Evolutionary conservation across 1,140 invertebrate genomes (phyloP).

Genomic region (Atopsyche davidsoni): DNA sequence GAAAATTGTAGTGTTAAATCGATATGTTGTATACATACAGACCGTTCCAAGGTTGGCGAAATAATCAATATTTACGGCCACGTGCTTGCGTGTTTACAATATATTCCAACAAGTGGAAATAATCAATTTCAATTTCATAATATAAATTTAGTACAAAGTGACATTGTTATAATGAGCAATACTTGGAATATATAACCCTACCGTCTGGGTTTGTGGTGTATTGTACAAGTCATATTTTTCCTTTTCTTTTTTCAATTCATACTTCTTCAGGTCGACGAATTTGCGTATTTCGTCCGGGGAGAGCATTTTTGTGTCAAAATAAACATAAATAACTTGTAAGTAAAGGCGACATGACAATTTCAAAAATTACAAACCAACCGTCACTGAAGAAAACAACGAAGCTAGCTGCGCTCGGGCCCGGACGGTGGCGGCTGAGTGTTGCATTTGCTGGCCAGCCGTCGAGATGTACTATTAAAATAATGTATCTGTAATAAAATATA

Average conservation of each 20-base stretch:
- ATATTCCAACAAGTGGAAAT: conserved; percentile 10
- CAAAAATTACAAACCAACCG: not conserved
- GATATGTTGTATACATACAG: too few species aligned
- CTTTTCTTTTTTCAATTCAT: conserved; percentile 12
- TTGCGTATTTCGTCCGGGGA: conserved; percentile 7
- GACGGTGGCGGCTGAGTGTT: too few species aligned
- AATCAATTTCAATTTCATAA: too few species aligned
- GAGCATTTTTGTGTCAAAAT: conserved; percentile 5
- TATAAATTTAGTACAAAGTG: too few species aligned
- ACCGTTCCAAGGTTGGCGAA: conserved; percentile 14
- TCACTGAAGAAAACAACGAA: not conserved
- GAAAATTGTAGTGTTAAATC: conserved; percentile 11
- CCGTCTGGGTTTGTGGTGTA: too few species aligned
- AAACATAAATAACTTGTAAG: not conserved
- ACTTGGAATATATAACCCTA: too few species aligned
- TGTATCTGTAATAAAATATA: too few species aligned
- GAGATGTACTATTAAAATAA: too few species aligned
- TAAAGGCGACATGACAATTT: not conserved
- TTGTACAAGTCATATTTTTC: not conserved
- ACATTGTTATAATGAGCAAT: too few species aligned
- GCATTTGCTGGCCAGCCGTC: too few species aligned
- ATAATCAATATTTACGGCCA: conserved; percentile 7
- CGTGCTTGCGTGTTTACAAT: not conserved
- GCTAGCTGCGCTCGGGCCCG: too few species aligned
- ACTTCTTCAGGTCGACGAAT: conserved; percentile 12